These are phyloP conservation scores for Pitangus sulphuratus DNA, from an alignment of 2,797 vertebrate species.

Conservation along the genomic window DNA sequence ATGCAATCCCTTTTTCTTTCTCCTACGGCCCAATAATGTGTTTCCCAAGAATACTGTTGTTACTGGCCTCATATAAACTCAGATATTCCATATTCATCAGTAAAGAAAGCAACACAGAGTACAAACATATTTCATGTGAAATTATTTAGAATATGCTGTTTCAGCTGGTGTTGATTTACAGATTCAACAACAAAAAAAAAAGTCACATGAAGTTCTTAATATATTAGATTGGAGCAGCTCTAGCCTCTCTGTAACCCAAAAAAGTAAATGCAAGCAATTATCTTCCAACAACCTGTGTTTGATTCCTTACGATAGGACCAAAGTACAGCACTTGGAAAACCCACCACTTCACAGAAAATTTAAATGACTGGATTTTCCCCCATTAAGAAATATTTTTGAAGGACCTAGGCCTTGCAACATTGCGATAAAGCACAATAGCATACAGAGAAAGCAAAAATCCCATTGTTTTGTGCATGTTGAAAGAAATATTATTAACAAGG, in stretches of 20 bases:
- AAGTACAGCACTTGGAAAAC: background rate
- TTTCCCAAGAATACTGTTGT: background rate
- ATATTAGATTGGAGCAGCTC: background rate
- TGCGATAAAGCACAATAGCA: background rate
- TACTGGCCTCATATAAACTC: conserved; percentile 6
- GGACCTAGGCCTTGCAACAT: background rate
- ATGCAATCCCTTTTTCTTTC: background rate
- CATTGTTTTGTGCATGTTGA: background rate
- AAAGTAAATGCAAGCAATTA: background rate
- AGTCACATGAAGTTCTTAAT: background rate
- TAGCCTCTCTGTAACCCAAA: background rate
- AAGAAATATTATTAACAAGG: background rate
- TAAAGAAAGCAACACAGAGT: background rate
- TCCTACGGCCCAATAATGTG: background rate
- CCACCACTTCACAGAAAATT: background rate
- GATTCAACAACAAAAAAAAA: background rate
- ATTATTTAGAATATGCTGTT: background rate
- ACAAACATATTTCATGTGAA: background rate
- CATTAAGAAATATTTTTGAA: background rate
- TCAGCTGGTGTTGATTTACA: conserved; percentile 10
- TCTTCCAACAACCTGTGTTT: background rate
- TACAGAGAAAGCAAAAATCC: background rate
- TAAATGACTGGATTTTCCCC: background rate
- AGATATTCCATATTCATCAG: background rate
- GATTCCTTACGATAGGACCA: background rate